phyloP scores from a whole-genome alignment of 2,797 vertebrate genomes.

The Dendrocincla tyrannina region DNA sequence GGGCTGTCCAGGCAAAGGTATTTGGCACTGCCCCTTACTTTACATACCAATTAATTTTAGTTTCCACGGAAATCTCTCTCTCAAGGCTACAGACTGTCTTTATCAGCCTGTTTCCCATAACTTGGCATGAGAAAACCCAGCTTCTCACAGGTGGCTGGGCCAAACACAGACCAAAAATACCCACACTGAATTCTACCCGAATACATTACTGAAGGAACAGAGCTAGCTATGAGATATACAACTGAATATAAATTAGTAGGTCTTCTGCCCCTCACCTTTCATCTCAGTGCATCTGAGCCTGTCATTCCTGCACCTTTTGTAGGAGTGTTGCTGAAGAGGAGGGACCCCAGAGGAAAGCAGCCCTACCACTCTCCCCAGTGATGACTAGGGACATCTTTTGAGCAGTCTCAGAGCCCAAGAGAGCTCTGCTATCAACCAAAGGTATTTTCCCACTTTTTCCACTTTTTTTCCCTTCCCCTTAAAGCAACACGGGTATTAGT shows the following conservation, averaged over 20 bases:
- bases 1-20: no score
- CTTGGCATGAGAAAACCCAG: no score
- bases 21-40: no score
- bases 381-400: background rate
- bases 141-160: no score
- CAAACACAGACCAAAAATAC: no score
- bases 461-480: no score
- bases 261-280: background rate
- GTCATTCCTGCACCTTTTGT: background rate
- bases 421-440: background rate
- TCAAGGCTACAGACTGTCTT: no score
- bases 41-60: no score
- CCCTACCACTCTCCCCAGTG: background rate
- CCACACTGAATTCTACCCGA: no score
- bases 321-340: background rate
- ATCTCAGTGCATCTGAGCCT: background rate
- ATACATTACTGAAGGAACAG: background rate
- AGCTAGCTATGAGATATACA: background rate
- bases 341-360: background rate
- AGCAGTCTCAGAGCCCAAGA: background rate
- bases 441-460: background rate
- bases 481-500: accelerated
- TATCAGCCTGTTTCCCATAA: no score
- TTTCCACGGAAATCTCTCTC: no score
- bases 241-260: background rate